These are phyloP conservation scores for Erpobdella octoculata DNA, from an alignment of 2,888 invertebrate genomes.

Conservation along the genomic window DNA sequence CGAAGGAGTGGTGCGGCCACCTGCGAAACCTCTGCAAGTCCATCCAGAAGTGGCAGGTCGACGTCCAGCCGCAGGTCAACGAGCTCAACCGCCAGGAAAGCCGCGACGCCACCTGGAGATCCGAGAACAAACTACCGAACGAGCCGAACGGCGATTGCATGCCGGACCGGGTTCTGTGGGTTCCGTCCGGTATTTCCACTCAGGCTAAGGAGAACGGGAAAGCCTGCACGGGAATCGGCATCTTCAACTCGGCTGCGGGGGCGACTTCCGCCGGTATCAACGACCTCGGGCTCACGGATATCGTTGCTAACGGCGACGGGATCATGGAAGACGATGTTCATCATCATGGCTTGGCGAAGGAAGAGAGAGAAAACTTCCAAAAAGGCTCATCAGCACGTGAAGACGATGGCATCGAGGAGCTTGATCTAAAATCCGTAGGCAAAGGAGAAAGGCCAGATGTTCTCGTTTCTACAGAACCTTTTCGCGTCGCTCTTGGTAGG, in stretches of 20 bases:
- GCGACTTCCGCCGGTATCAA: not conserved
- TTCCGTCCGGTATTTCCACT: too few species aligned
- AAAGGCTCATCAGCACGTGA: too few species aligned
- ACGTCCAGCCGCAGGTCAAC: conserved; percentile 69
- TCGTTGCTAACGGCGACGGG: not conserved
- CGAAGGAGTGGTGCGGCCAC: conserved; percentile 87
- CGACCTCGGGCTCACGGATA: conserved; percentile 17
- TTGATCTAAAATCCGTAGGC: too few species aligned
- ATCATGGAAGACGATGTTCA: too few species aligned
- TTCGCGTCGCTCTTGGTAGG: too few species aligned
- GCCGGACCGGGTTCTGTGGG: too few species aligned
- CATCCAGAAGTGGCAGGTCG: conserved; percentile 89
- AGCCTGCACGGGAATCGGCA: not conserved
- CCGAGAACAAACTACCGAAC: conserved; percentile 66
- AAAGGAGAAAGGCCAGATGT: too few species aligned
- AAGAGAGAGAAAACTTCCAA: too few species aligned
- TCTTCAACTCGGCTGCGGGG: not conserved
- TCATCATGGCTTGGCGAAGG: too few species aligned
- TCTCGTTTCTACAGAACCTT: too few species aligned
- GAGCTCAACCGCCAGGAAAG: conserved; percentile 63
- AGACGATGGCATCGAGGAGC: too few species aligned
- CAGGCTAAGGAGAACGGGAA: not conserved
- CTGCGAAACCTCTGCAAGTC: conserved; percentile 77
- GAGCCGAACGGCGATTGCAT: conserved; percentile 36
- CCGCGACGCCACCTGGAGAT: conserved; percentile 49